phyloP scores from a whole-genome alignment of 1,140 invertebrate genomes.

The Zophobas atratus region DNA sequence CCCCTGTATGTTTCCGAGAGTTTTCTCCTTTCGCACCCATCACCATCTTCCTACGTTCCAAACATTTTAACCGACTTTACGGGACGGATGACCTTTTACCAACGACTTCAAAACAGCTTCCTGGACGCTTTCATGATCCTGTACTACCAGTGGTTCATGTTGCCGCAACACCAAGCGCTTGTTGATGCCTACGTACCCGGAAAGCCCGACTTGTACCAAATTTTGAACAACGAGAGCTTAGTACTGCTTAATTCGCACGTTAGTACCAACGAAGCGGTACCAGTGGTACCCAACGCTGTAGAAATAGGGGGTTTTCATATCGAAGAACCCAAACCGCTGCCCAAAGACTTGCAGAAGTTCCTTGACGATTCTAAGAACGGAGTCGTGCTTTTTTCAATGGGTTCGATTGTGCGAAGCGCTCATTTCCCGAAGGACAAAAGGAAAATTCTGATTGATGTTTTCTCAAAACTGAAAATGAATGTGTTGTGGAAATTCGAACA shows the following conservation, averaged over 20 bases:
- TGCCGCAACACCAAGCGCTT: constrained; percentile 28
- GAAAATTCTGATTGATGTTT: constrained; percentile 68
- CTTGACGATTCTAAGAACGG: constrained; percentile 70
- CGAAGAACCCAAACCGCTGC: constrained; percentile 45
- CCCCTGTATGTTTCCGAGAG: constrained; percentile 53
- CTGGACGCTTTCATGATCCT: constrained; percentile 16
- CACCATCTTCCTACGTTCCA: constrained; percentile 65
- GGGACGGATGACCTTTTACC: constrained; percentile 52
- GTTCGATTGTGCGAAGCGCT: constrained; percentile 69
- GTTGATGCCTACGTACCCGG: constrained; percentile 54
- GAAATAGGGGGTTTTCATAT: constrained; percentile 57
- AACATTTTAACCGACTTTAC: constrained; percentile 56
- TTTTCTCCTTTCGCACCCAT: constrained; percentile 63
- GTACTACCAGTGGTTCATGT: constrained; percentile 18
- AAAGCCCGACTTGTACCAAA: constrained; percentile 47
- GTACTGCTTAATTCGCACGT: constrained; percentile 54
- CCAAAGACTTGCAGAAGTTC: constrained; percentile 62
- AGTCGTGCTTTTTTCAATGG: constrained; percentile 72
- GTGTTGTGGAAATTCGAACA: constrained; percentile 75
- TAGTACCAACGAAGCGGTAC: constrained; percentile 46
- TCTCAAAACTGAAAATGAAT: constrained; percentile 70
- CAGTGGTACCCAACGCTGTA: constrained; percentile 42
- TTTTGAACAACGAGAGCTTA: constrained; percentile 56
- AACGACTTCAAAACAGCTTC: constrained; percentile 53
- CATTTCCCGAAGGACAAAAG: constrained; percentile 66